phyloP scores from a whole-genome alignment of 2,113 vertebrate species.

The Campylomormyrus numenius region DNA sequence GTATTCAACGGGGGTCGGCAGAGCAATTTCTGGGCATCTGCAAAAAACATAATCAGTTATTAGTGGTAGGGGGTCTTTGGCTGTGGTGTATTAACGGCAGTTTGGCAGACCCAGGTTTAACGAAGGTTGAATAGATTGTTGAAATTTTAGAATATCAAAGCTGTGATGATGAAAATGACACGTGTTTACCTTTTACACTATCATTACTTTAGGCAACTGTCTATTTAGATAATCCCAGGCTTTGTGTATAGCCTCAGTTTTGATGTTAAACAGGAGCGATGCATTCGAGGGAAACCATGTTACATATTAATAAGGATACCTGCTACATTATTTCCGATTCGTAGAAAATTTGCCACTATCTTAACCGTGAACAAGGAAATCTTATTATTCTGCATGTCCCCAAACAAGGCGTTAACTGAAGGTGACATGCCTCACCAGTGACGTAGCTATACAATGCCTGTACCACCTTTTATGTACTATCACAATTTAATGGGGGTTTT shows the following conservation, averaged over 20 bases:
- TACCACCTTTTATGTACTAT: not conserved
- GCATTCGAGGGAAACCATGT: not conserved
- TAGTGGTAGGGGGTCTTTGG: not conserved
- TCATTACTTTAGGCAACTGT: not conserved
- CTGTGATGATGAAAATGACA: not conserved
- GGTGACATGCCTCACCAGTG: not conserved
- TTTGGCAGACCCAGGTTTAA: not conserved
- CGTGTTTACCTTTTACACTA: not conserved
- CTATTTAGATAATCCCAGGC: not conserved
- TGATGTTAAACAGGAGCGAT: not conserved
- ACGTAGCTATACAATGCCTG: not conserved
- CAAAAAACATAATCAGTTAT: not conserved
- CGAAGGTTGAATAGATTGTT: not conserved
- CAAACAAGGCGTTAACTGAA: not conserved
- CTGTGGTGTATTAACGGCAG: not conserved
- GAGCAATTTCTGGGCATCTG: not conserved
- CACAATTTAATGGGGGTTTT: conserved; percentile 18
- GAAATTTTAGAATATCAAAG: not conserved
- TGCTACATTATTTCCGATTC: not conserved
- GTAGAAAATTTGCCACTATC: not conserved
- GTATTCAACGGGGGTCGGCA: not conserved
- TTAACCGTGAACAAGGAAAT: not conserved
- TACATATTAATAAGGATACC: not conserved
- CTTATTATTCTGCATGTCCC: not conserved
- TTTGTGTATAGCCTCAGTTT: not conserved